These are phyloP conservation scores for Zosterops lateralis DNA, from an alignment of 2,113 vertebrate genomes.

Conservation along the genomic window DNA sequence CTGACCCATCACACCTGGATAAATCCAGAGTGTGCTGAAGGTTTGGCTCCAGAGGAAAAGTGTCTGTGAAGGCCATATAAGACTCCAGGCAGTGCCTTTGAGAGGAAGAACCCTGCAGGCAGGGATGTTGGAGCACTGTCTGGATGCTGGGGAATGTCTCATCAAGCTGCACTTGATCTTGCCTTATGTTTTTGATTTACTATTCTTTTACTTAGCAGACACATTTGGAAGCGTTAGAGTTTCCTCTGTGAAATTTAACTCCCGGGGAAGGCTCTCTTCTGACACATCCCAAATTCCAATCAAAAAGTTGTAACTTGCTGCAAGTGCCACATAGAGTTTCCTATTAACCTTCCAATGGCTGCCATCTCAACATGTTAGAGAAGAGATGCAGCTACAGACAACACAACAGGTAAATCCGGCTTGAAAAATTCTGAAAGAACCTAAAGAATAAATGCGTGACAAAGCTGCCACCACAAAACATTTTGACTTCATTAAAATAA, in stretches of 20 bases:
- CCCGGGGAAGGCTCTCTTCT: background rate
- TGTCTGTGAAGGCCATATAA: background rate
- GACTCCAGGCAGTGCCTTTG: background rate
- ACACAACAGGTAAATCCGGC: background rate
- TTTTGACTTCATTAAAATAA: background rate
- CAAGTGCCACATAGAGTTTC: background rate
- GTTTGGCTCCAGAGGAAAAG: background rate
- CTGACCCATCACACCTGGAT: background rate
- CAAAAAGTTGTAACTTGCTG: background rate
- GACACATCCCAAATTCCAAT: conserved; percentile 7
- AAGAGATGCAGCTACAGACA: background rate
- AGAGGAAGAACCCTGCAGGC: background rate
- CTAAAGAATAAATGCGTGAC: background rate
- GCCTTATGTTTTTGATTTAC: background rate
- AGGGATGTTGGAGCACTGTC: rapidly evolving
- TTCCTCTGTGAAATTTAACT: background rate
- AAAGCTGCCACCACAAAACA: background rate
- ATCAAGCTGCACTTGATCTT: background rate
- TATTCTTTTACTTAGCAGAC: background rate
- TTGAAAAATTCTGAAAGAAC: background rate
- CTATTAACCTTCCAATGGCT: background rate
- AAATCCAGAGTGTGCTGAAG: background rate
- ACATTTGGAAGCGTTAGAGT: background rate
- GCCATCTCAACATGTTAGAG: background rate
- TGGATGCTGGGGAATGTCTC: background rate